These are phyloP conservation scores for Picus viridis DNA, from an alignment of 2,797 vertebrate species.

Conservation along the genomic window DNA sequence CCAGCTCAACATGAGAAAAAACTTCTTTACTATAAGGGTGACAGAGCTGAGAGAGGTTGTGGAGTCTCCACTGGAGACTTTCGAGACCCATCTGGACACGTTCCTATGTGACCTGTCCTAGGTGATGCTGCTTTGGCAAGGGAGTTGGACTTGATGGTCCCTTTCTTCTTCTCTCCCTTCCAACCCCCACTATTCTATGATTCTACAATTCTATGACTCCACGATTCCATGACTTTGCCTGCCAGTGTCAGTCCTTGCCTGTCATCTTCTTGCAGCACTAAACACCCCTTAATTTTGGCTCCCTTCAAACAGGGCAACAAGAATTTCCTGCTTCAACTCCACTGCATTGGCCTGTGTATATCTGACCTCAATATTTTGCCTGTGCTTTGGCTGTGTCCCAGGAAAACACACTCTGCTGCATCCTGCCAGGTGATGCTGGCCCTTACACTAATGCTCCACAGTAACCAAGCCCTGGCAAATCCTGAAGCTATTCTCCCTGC, in stretches of 20 bases:
- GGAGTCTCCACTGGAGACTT: too few relatives aligned
- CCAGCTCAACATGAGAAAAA: too few relatives aligned
- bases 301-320: neutral
- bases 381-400: accelerated
- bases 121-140: too few relatives aligned
- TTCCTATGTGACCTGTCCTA: too few relatives aligned
- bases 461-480: neutral
- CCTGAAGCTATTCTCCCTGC: neutral
- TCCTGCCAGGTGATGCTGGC: neutral
- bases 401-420: neutral
- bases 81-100: too few relatives aligned
- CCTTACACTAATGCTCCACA: neutral
- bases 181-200: too few relatives aligned
- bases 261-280: neutral
- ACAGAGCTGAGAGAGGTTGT: too few relatives aligned
- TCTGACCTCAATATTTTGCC: neutral
- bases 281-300: neutral
- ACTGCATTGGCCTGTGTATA: neutral
- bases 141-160: too few relatives aligned
- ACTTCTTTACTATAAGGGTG: too few relatives aligned
- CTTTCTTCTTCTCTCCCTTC: too few relatives aligned
- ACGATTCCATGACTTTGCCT: neutral
- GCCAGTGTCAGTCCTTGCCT: neutral
- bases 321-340: neutral
- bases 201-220: neutral